A percentile compares a stretch with the other conserved stretches of the same genome.
These are phyloP conservation scores for Cremastinae sp. DNA, from an alignment of 2,888 invertebrate genomes.

Conservation along the genomic window DNA sequence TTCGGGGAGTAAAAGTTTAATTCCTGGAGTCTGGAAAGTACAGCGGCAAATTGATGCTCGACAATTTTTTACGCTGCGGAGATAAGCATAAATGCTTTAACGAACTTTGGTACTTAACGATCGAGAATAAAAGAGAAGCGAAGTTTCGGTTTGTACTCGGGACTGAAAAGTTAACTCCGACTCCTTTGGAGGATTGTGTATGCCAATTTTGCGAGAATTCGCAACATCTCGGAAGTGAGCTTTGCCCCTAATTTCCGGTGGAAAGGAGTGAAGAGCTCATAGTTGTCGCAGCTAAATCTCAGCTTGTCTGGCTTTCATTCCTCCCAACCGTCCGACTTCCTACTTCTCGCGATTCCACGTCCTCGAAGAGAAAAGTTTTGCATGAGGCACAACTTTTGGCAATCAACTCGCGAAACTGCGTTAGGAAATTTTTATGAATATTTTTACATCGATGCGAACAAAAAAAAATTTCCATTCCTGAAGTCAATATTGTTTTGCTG, in stretches of 20 bases:
- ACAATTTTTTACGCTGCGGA: conserved; percentile 29
- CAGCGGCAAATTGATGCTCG: conserved; percentile 7
- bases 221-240: conserved; percentile 53
- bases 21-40: not conserved
- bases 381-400: conserved; percentile 58
- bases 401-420: conserved; percentile 35
- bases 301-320: not conserved
- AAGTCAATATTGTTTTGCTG: no score
- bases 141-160: conserved; percentile 25
- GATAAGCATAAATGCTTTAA: conserved; percentile 49
- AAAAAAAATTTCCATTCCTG: conserved; percentile 19
- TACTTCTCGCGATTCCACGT: conserved; percentile 29
- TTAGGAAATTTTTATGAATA: conserved; percentile 16
- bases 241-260: conserved; percentile 53
- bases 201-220: conserved; percentile 45
- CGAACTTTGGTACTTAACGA: conserved; percentile 46
- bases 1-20: not conserved
- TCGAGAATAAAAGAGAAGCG: conserved; percentile 31
- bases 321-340: not conserved
- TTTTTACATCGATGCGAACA: conserved; percentile 13
- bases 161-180: conserved; percentile 24
- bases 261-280: conserved; percentile 32
- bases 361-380: conserved; percentile 54
- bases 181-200: conserved; percentile 19
- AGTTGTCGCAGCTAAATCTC: not conserved